These are phyloP conservation scores for Drosophila obscura DNA, from an alignment of 1,140 invertebrate species.

Conservation along the genomic window DNA sequence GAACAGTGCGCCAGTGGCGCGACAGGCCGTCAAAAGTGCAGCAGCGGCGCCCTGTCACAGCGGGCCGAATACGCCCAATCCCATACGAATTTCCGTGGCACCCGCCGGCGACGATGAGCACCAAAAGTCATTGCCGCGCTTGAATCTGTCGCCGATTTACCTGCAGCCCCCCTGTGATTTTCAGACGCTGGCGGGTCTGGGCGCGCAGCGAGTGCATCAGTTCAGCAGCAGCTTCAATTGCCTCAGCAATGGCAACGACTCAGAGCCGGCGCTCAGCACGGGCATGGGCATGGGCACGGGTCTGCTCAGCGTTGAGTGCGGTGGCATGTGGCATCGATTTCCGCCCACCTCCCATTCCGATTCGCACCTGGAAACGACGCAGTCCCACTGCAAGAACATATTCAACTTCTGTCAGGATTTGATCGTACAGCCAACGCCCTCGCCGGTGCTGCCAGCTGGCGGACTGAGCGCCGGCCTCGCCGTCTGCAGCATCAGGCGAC, in stretches of 20 bases:
- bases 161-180: constrained; percentile 65
- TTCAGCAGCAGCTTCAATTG: constrained; percentile 78
- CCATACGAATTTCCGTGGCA: constrained; percentile 61
- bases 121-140: constrained; percentile 57
- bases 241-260: constrained; percentile 55
- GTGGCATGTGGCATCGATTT: constrained; percentile 39
- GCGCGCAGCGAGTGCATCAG: constrained; percentile 49
- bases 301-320: constrained; percentile 30
- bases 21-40: background rate
- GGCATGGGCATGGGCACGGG: background rate
- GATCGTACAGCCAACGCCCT: constrained; percentile 56
- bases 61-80: constrained; percentile 39
- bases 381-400: constrained; percentile 71
- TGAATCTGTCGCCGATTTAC: constrained; percentile 76
- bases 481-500: constrained; percentile 65
- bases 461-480: constrained; percentile 5
- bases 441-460: constrained; percentile 6
- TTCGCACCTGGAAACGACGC: constrained; percentile 67
- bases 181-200: constrained; percentile 21
- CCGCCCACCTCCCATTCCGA: constrained; percentile 71
- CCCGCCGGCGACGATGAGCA: constrained; percentile 24
- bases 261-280: background rate
- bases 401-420: constrained; percentile 80
- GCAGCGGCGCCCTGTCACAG: constrained; percentile 24
- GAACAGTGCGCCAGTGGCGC: constrained; percentile 27